Base-by-base conservation (phyloP, 2,888 invertebrate genomes). In the Hanleya hanleyi region DNA sequence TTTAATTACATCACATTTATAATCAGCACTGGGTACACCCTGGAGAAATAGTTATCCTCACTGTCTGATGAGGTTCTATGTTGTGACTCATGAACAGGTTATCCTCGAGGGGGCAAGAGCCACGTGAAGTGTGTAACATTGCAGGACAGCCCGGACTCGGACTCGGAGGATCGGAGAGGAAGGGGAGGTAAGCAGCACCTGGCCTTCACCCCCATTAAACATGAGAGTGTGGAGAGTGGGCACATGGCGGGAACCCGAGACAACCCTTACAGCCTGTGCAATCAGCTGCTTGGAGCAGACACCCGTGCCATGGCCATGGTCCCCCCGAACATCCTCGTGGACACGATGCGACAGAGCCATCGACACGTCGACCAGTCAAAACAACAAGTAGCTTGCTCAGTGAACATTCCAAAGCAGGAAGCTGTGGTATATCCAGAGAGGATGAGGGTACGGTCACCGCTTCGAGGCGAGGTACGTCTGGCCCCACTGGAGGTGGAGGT, bases 121-220 rank as follows among this genome's bases (percentile, higher is more conserved):
- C 94, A 94, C 76, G 94, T 84, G 41, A 95, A 94, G 85, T 95
- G 95, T 90, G 94, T 95, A 73, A 95, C 94, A 77, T 94, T 95
- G 72, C 94, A 93, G 78, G 95, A 95, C 50, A 76, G 79, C 37
- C 81, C 77, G 15, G 81, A 81, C 86, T 85, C 84, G 1, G 87
- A 88, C 70, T 81, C 82, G 22, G 88, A 89, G 66, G 80, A 79
- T 49, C 73, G 69, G 35, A 38, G 69, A 50, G 65, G 82, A 82
- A 69, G 82, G 83, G 64, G 80, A 77, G 38, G 78, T 82, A 22
- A 81, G 80, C 65, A 70, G 33, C 70, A 38, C 7, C 32, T 70
- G 32, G 64, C 64, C 49, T 81, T 87, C 62, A 86, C 84, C 29
- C 86, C 86, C 15, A 86, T 88, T 67, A 89, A 89, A 73, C 86